Percentiles rank a stretch among this genome's conserved stretches.
Evolutionary conservation across 2,797 vertebrate genomes (phyloP).

Genomic region (Lepus townsendii): DNA sequence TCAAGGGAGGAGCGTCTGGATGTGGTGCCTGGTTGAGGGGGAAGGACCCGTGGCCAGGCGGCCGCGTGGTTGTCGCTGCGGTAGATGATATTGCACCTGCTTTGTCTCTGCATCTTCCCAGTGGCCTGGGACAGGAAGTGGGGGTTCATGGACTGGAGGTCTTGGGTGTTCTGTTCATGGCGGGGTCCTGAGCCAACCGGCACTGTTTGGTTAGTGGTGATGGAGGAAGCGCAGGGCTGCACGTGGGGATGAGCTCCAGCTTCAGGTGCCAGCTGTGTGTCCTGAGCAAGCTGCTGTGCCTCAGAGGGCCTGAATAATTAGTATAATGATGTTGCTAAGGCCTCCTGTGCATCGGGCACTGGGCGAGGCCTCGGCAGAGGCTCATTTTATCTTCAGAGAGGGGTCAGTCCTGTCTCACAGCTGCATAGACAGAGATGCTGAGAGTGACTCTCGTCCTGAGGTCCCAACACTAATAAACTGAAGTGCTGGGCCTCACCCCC

Average conservation of each 20-base stretch:
- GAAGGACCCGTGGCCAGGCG: too few relatives aligned
- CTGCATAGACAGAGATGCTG: background rate
- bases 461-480: background rate
- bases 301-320: background rate
- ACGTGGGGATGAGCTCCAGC: background rate
- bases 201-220: accelerated
- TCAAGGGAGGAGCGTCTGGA: too few relatives aligned
- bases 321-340: accelerated
- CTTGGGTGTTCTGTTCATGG: too few relatives aligned
- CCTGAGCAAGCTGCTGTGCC: background rate
- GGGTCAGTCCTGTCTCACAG: background rate
- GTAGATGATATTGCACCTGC: too few relatives aligned
- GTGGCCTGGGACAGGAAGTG: too few relatives aligned
- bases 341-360: background rate
- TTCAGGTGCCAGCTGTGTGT: background rate
- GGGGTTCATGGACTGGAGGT: too few relatives aligned
- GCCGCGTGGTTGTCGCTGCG: too few relatives aligned
- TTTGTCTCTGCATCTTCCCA: too few relatives aligned
- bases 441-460: background rate
- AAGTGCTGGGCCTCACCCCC: background rate
- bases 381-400: background rate
- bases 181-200: background rate
- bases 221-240: background rate
- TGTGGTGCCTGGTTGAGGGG: too few relatives aligned
- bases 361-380: background rate